Base-by-base conservation (phyloP, 2,888 invertebrate species). In the Agrochola litura region DNA sequence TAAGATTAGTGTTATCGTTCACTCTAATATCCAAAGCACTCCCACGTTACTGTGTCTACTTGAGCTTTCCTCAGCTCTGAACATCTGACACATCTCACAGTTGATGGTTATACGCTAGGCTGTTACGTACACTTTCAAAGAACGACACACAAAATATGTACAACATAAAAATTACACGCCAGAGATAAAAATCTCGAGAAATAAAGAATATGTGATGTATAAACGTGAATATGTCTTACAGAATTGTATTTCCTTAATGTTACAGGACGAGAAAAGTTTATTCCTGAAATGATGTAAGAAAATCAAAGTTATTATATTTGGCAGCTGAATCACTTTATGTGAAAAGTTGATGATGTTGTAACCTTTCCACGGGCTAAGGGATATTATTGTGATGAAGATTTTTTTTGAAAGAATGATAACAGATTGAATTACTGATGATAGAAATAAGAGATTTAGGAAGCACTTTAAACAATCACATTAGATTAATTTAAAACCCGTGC, bases 1-100 rank as follows among this genome's bases (percentile, higher is more conserved):
- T 81, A 54, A 63, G 56, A 83, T 82, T 67, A 76, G 52, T 77
- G 73, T 85, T 76, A 73, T 41, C 70, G 69, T 85, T 77, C 43
- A n/a, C 49, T 67, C 16, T 77, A 49, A 85, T 52, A 65, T 19
- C 69, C 54, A 22, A 22, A 37, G 67, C 58, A 54, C 70, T 64
- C 37, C 14, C n/a, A 0, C 43, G 22, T 43, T n/a, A 61, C 56
- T 30, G 43, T n/a, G 41, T 22, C 52, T 70, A 49, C 70, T 71
- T 37, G 16, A 66, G 60, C 61, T 22, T 43, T 10, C 66, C 72
- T 73, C n/a, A 12, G 46, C 37, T 61, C 64, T 25, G 76, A 72
- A 67, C 43, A 52, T 37, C 37, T 12, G 19, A 22, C 12, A 54
- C 65, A 56, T 19, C 30, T 67, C 52, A 66, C 61, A 41, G 41